Percentiles rank a stretch among this genome's conserved stretches.
Conservation (phyloP, 1,140 invertebrate species). For the Tetranychus cinnabarinus region DNA sequence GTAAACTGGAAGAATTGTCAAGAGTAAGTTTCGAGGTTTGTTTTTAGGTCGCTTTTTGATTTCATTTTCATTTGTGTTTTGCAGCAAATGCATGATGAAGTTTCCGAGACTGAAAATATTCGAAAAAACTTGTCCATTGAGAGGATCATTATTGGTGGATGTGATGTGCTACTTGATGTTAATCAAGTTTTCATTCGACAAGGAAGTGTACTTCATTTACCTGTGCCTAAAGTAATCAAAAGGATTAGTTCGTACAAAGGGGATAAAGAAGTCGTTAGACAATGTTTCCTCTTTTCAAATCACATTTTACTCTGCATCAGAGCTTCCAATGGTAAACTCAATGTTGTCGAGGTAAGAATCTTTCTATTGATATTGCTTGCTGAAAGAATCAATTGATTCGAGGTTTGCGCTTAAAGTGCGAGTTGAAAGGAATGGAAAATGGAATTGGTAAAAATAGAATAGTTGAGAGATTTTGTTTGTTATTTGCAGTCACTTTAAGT, state of each 20-base stretch:
- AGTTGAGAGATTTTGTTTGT: too few species aligned
- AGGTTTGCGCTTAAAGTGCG: too few species aligned
- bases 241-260: constrained; percentile 36
- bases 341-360: constrained; percentile 40
- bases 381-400: too few species aligned
- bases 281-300: constrained; percentile 70
- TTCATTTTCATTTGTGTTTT: not conserved
- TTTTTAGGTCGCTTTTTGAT: not conserved
- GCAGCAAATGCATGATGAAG: constrained; percentile 55
- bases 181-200: constrained; percentile 64
- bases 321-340: constrained; percentile 55
- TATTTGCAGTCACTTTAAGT: too few species aligned
- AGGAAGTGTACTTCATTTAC: constrained; percentile 25
- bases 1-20: constrained; percentile 67
- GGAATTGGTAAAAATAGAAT: too few species aligned
- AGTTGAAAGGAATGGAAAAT: too few species aligned
- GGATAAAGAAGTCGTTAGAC: constrained; percentile 45
- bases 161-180: constrained; percentile 75
- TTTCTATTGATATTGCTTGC: too few species aligned
- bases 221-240: constrained; percentile 17
- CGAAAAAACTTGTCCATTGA: constrained; percentile 77
- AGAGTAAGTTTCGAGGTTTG: constrained; percentile 21
- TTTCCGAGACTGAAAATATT: constrained; percentile 81
- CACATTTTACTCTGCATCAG: constrained; percentile 56
- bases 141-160: constrained; percentile 81